Conservation (phyloP, 2,797 vertebrate genomes). For the Eleutherodactylus coqui region DNA sequence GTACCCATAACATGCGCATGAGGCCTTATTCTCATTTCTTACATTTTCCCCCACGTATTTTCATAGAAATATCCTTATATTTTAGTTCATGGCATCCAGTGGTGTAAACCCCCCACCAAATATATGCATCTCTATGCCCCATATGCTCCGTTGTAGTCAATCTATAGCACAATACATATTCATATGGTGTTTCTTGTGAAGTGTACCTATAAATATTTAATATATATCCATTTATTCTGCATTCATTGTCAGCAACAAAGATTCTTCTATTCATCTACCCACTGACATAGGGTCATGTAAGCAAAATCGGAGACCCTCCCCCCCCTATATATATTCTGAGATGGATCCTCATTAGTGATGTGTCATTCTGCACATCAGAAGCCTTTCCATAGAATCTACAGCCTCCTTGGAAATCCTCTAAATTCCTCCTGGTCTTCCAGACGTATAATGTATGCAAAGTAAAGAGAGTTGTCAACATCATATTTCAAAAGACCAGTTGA, state of each 20-base stretch:
- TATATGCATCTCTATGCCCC: background rate
- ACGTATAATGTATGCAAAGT: conserved; percentile 17
- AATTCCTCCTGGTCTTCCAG: conserved; percentile 17
- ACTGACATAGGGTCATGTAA: background rate
- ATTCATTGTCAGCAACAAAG: background rate
- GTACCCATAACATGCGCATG: background rate
- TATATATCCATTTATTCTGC: conserved; percentile 14
- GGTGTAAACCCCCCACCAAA: background rate
- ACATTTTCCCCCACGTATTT: no score
- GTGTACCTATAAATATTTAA: conserved; percentile 22
- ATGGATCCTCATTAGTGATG: background rate
- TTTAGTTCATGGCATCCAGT: no score
- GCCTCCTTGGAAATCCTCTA: background rate
- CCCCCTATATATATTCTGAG: no score
- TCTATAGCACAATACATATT: background rate
- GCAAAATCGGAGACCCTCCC: background rate
- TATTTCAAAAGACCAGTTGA: background rate
- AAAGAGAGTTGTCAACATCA: conserved; percentile 42
- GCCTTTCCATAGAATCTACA: conserved; percentile 4
- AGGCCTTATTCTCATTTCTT: no score
- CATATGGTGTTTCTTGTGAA: background rate
- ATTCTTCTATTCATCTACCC: background rate
- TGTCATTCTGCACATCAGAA: conserved; percentile 29
- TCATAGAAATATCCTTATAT: no score
- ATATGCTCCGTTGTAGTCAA: background rate